phyloP scores from a whole-genome alignment of 1,140 invertebrate genomes.

The Aphis craccivora region DNA sequence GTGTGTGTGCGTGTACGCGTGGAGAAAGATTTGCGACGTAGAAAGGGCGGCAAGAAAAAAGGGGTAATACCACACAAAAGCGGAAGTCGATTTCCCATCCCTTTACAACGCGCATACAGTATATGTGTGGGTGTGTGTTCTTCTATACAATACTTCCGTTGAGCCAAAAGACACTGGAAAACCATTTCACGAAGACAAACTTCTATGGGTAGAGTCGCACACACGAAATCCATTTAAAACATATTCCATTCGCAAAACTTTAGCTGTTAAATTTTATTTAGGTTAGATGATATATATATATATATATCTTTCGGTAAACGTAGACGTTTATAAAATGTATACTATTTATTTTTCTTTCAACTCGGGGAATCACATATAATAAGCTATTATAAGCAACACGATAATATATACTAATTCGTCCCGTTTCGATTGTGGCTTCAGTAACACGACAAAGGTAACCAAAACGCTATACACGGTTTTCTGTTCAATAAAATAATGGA shows the following conservation, averaged over 20 bases:
- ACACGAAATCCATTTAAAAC: constrained; percentile 48
- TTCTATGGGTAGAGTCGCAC: constrained; percentile 16
- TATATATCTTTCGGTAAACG: background rate
- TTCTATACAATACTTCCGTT: constrained; percentile 39
- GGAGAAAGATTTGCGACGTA: constrained; percentile 37
- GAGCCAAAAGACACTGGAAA: constrained; percentile 49
- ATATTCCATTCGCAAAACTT: constrained; percentile 39
- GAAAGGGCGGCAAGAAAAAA: constrained; percentile 45
- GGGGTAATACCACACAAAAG: constrained; percentile 45
- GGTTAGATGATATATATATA: background rate
- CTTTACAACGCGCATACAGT: background rate
- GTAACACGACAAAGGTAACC: constrained; percentile 5
- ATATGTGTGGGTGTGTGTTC: background rate
- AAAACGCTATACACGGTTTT: background rate
- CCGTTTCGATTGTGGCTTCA: background rate
- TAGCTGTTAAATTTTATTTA: constrained; percentile 45
- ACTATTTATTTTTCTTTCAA: background rate
- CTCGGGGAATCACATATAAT: background rate
- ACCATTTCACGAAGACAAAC: constrained; percentile 45
- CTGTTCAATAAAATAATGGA: constrained; percentile 46
- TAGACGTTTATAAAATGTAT: background rate
- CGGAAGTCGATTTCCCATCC: constrained; percentile 48
- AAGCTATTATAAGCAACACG: background rate
- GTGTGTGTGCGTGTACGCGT: background rate
- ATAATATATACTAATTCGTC: background rate